These are phyloP conservation scores for Sebastes melanostomus DNA, from an alignment of 2,797 vertebrate genomes.

Conservation along the genomic window DNA sequence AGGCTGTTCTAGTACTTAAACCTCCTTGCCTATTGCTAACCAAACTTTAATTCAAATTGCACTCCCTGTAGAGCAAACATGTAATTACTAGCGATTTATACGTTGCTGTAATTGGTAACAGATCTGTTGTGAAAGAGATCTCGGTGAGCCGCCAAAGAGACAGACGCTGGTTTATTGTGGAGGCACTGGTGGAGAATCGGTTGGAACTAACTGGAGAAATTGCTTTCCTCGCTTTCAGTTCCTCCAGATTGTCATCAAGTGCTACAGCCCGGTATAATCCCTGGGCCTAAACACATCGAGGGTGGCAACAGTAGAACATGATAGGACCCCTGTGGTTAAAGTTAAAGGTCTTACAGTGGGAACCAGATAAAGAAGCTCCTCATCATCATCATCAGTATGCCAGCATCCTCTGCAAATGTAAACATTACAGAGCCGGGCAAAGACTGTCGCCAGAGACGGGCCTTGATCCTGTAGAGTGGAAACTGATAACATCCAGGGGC, in stretches of 20 bases:
- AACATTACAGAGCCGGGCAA: conserved; percentile 57
- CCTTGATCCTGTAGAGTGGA: conserved; percentile 74
- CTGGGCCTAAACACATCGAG: neutral
- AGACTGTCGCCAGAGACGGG: conserved; percentile 54
- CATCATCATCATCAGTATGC: neutral
- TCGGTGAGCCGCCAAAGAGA: conserved; percentile 48
- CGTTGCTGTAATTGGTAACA: conserved; percentile 79
- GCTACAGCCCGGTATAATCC: neutral
- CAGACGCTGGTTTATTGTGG: conserved; percentile 56
- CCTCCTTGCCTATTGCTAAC: conserved; percentile 53
- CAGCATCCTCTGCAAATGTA: conserved; percentile 36
- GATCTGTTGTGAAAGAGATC: conserved; percentile 75
- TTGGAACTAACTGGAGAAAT: conserved; percentile 37
- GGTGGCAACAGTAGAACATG: neutral
- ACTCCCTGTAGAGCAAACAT: conserved; percentile 71
- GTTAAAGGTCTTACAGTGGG: neutral
- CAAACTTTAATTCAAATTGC: conserved; percentile 74
- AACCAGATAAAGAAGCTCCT: conserved; percentile 27
- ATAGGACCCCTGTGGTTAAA: conserved; percentile 9
- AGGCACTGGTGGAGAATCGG: conserved; percentile 30
- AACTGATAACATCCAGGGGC: conserved; percentile 75
- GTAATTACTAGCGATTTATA: conserved; percentile 82
- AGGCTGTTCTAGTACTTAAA: conserved; percentile 35
- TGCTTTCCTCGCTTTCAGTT: conserved; percentile 10
- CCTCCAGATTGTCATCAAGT: conserved; percentile 23